Percentiles rank a stretch among this genome's conserved stretches.
Conservation (phyloP, 2,797 vertebrate genomes). For the Hippopotamyrus pictus region DNA sequence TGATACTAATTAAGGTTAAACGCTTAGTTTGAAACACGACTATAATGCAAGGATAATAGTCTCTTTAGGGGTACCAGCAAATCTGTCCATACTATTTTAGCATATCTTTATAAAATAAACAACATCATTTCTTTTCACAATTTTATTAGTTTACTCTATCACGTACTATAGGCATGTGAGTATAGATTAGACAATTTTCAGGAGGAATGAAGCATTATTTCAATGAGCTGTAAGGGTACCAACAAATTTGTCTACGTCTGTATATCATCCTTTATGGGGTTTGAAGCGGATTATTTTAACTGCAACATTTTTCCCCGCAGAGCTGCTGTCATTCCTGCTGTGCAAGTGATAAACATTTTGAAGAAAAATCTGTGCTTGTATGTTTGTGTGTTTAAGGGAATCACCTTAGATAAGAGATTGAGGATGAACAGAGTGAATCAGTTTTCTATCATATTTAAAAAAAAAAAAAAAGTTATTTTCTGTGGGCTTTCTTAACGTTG, state of each 20-base stretch:
- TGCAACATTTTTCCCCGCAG: neutral
- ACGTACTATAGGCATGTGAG: neutral
- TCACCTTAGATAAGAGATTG: neutral
- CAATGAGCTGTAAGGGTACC: neutral
- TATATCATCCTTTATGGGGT: conserved; percentile 8
- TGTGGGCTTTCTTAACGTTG: neutral
- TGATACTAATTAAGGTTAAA: too few species aligned
- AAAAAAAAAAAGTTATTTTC: neutral
- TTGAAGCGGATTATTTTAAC: neutral
- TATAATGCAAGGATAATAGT: neutral
- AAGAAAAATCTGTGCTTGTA: neutral
- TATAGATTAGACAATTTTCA: neutral
- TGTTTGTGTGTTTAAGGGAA: neutral
- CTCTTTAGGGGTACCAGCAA: neutral
- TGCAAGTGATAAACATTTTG: neutral
- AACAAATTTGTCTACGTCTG: neutral
- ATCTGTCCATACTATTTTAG: neutral
- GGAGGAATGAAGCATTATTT: neutral
- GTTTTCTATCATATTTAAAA: neutral
- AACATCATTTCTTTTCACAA: neutral
- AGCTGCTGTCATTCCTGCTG: neutral
- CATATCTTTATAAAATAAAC: neutral
- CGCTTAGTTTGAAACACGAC: neutral
- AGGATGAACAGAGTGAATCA: neutral
- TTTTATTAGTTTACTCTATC: neutral